Percentiles rank a stretch among this genome's conserved stretches.
phyloP scores from a whole-genome alignment of 2,888 invertebrate species.

The Poecilobothrus nobilitatus region DNA sequence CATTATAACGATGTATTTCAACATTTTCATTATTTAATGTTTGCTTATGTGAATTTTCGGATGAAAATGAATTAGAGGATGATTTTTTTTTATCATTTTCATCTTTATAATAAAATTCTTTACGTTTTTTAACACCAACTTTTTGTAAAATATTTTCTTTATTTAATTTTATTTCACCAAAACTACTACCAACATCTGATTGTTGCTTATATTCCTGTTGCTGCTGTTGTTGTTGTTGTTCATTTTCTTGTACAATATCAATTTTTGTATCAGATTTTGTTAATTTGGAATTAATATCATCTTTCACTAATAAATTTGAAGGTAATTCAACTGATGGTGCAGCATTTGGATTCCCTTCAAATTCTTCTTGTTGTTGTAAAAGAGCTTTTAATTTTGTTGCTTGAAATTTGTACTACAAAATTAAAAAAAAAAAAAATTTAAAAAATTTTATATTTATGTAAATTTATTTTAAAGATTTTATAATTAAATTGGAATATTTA shows the following conservation, averaged over 20 bases:
- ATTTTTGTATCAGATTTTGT: neutral
- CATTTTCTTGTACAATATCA: neutral
- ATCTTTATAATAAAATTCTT: neutral
- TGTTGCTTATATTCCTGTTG: neutral
- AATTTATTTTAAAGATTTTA: too few species aligned
- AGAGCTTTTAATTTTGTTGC: slow-evolving; percentile 40
- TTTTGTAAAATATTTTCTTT: neutral
- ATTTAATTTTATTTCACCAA: neutral
- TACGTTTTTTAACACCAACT: neutral
- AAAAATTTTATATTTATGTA: too few species aligned
- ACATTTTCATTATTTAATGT: slow-evolving; percentile 4
- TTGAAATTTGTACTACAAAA: slow-evolving; percentile 37
- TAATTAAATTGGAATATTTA: too few species aligned
- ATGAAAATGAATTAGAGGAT: neutral
- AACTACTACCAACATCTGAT: neutral
- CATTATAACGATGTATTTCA: neutral
- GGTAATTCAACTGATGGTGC: neutral
- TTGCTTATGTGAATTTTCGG: neutral
- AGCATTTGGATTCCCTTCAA: neutral
- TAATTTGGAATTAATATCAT: slow-evolving; percentile 11
- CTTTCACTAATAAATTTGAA: slow-evolving; percentile 16
- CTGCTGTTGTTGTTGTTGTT: neutral
- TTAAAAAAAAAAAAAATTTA: slow-evolving; percentile 16
- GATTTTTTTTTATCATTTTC: neutral
- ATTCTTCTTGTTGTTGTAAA: slow-evolving; percentile 25